A percentile compares a stretch with the other conserved stretches of the same genome.
These are phyloP conservation scores for Ypsolopha scabrella DNA, from an alignment of 2,888 invertebrate species.

Conservation along the genomic window DNA sequence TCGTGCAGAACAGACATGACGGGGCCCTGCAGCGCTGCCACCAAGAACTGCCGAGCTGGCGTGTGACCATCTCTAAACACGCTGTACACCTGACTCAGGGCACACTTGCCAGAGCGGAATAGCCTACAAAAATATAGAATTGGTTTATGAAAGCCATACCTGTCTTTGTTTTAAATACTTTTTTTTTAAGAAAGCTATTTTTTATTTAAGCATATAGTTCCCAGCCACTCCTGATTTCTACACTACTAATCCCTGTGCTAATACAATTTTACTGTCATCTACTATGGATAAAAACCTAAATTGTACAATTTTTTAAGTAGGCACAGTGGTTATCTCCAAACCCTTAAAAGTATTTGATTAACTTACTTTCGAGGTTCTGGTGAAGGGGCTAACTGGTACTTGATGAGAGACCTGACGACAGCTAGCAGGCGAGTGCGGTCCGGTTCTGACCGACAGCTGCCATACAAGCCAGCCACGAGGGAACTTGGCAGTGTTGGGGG, in stretches of 20 bases:
- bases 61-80: slow-evolving; percentile 91
- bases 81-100: slow-evolving; percentile 88
- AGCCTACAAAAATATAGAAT: slow-evolving; percentile 58
- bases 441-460: slow-evolving; percentile 41
- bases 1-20: slow-evolving; percentile 92
- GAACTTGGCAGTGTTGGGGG: slow-evolving; percentile 42
- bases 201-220: too few relatives aligned
- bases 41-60: slow-evolving; percentile 92
- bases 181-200: too few relatives aligned
- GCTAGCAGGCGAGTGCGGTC: slow-evolving; percentile 46
- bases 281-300: too few relatives aligned
- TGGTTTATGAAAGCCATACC: too few relatives aligned
- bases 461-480: slow-evolving; percentile 52
- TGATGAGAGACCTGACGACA: slow-evolving; percentile 49
- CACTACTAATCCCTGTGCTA: too few relatives aligned
- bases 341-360: too few relatives aligned
- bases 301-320: too few relatives aligned
- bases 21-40: slow-evolving; percentile 91
- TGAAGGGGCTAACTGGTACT: slow-evolving; percentile 50
- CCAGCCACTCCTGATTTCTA: too few relatives aligned
- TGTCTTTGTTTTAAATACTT: too few relatives aligned
- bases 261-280: too few relatives aligned
- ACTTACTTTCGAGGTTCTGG: slow-evolving; percentile 57
- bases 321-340: too few relatives aligned
- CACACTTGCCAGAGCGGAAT: slow-evolving; percentile 86